Evolutionary conservation across 2,113 vertebrate genomes (phyloP), one percentile per base, ranked within the genome.

Genomic region (Prietella phreatophila): DNA sequence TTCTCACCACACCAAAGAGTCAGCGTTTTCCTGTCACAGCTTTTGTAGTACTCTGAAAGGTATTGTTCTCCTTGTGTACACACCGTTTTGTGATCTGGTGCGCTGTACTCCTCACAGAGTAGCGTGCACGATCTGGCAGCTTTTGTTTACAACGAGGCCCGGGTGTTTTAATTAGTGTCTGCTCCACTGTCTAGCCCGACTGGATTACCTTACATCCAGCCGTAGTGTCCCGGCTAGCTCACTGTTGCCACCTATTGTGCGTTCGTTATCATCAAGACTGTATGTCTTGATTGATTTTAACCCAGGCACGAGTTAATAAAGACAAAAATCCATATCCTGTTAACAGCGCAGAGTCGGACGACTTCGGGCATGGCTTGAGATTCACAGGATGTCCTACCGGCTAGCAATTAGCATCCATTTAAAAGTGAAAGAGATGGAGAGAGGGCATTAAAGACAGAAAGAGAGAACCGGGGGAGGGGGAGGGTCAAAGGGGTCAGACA

Each of bases 211-310:
- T 39, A 25, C 53, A 42, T 14, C 56, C 42, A 25, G 9, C 6
- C 33, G 11, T 11, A 5, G 30, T 39, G 22, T 22, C 56, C 14
- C 27, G 33, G 11, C 56, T 30, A 89, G 94, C 92, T 83, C 93
- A 79, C 83, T 71, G 19, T 92, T 80, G 91, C 94, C 94, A 93
- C 91, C 92, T 92, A 36, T 92, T 91, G 94, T 67, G 39, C 2
- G 9, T 1, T 55, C 25, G 36, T 19, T 79, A 84, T 22, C 36
- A n/a, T 71, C 58, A 88, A 60, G 47, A 42, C 50, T 85, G 36
- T 19, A 42, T 58, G n/a, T 8, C 22, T 47, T 60, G 36, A 75
- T 58, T 33, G 1, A 42, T 55, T 86, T 65, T 20, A 27, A 81
- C 50, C 20, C 8, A 10, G 61, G 58, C 30, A 42, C 42, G 25